phyloP scores from a whole-genome alignment of 2,113 vertebrate genomes.

The Calidris pugnax region DNA sequence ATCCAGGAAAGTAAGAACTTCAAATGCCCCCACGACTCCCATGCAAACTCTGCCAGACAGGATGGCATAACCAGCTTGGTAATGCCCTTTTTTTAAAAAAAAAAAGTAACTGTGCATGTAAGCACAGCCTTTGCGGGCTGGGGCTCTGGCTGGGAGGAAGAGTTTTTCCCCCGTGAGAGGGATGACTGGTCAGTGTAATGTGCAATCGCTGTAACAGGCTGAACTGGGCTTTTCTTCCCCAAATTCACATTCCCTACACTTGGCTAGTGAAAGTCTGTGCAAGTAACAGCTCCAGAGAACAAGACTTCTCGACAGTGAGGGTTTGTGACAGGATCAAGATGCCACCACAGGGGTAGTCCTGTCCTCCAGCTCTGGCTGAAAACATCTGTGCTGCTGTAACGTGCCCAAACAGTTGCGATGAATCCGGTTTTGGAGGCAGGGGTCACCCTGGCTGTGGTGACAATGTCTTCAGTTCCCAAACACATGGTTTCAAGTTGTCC shows the following conservation, averaged over 20 bases:
- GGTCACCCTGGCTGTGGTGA: too few relatives aligned
- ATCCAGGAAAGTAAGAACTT: too few relatives aligned
- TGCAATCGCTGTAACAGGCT: background rate
- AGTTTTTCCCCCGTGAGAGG: rapidly evolving
- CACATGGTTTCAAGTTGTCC: rapidly evolving
- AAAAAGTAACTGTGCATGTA: rapidly evolving
- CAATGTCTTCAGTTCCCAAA: background rate
- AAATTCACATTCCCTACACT: background rate
- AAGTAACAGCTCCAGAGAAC: background rate
- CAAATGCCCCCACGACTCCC: background rate
- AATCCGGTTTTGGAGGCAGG: background rate
- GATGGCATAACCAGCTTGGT: rapidly evolving
- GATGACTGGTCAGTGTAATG: rapidly evolving
- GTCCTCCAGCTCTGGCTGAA: background rate
- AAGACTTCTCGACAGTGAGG: too few relatives aligned
- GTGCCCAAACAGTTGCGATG: background rate
- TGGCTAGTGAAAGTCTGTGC: background rate
- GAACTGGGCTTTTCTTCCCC: background rate
- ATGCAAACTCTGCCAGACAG: background rate
- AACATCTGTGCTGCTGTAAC: background rate
- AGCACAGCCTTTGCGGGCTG: background rate
- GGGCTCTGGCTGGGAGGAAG: background rate
- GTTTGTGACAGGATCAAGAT: background rate
- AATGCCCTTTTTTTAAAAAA: background rate
- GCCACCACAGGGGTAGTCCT: background rate